Base-by-base conservation (phyloP, 1,140 invertebrate species). In the Lasioglossum baleicum region DNA sequence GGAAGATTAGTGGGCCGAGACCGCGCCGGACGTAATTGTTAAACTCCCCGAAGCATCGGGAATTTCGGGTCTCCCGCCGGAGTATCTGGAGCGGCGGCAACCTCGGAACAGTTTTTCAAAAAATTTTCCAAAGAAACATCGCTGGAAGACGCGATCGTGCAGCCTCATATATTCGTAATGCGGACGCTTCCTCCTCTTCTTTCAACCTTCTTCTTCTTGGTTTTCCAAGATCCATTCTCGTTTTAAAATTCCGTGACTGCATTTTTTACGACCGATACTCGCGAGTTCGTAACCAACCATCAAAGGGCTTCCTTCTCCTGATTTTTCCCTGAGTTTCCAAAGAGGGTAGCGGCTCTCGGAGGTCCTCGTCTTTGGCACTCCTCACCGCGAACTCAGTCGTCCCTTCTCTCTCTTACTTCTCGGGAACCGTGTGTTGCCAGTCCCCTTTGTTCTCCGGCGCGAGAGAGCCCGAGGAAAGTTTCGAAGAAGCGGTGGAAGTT, bases 121-220 rank as follows among this genome's bases (percentile, higher is more conserved):
- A 48, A 53, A 53, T 53, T 53, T 31, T 20, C 42, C 0, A 4
- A n/a, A 10, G 31, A 35, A 8, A 22, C n/a, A 4, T 3, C 2
- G 7, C n/a, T 5, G 31, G 31, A 7, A 11, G 15, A 20, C 3
- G 56, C 10, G 51, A 64, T 42, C 63, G 20, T 56, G 40, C 42
- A 44, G 65, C 56, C 79, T 83, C 75, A 65, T 65, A 77, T 88
- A 85, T 89, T 89, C 84, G 82, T 85, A 87, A 89, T 85, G n/a
- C n/a, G n/a, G n/a, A n/a, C n/a, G n/a, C n/a, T 82, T 77, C 75
- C 53, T 81, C 73, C 79, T 80, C 80, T 84, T 82, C 80, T 53
- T 63, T 26, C 26, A 26, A 26, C 56, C 48, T 42, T 58, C 48
- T 78, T 75, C 67, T 75, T 83, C 82, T 83, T 75, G 66, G 80